A percentile compares a stretch with the other conserved stretches of the same genome.
Conservation (phyloP, 2,888 invertebrate species). For the Odiellus spinosus region DNA sequence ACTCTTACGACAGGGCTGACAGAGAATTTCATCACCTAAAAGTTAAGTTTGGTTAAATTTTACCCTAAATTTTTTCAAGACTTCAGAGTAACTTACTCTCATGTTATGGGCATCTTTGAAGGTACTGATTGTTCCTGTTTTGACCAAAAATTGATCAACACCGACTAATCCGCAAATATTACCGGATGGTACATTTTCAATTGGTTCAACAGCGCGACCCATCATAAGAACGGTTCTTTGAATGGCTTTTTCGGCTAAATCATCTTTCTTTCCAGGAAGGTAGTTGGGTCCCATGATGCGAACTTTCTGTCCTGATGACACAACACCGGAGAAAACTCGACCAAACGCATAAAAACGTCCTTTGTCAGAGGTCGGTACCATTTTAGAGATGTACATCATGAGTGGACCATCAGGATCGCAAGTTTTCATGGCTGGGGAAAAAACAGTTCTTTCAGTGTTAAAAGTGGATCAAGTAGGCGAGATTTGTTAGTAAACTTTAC, state of each 20-base stretch:
- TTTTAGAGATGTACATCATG: constrained; percentile 99
- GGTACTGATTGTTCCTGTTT: constrained; percentile 98
- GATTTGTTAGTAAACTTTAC: too few species aligned
- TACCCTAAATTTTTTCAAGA: too few species aligned
- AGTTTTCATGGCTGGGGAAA: constrained; percentile 40
- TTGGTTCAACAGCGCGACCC: constrained; percentile 98
- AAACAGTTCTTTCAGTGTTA: too few species aligned
- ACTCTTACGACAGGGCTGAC: constrained; percentile 99
- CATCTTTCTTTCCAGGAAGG: constrained; percentile 94
- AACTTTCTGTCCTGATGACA: constrained; percentile 76
- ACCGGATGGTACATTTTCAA: constrained; percentile 97
- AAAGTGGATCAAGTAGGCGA: too few species aligned
- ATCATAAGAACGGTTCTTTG: constrained; percentile 99
- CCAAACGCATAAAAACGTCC: constrained; percentile 99
- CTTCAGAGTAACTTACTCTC: constrained; percentile 36
- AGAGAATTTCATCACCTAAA: constrained; percentile 87
- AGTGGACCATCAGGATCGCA: constrained; percentile 94
- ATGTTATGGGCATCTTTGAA: constrained; percentile 99
- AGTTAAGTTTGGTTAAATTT: too few species aligned
- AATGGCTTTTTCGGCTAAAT: constrained; percentile 95
- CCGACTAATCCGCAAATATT: constrained; percentile 99
- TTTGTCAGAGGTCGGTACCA: constrained; percentile 99
- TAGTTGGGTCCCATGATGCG: constrained; percentile 99
- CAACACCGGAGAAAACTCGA: constrained; percentile 95
- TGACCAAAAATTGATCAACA: constrained; percentile 97